Conservation (phyloP, 1,140 invertebrate species). For the Zaprionus ornatus region DNA sequence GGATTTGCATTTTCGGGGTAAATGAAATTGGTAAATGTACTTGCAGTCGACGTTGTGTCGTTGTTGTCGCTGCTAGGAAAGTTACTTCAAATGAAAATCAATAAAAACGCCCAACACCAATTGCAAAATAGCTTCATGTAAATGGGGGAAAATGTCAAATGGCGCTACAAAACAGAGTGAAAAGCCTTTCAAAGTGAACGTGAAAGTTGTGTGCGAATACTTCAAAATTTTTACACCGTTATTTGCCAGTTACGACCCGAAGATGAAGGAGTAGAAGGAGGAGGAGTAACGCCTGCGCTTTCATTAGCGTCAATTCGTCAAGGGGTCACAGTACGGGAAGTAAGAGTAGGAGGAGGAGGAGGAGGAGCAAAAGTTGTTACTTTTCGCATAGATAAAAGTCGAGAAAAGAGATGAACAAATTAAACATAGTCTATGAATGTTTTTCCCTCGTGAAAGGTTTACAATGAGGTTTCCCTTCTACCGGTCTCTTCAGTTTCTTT, state of each 20-base stretch:
- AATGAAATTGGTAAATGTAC: constrained; percentile 19
- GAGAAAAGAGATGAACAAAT: constrained; percentile 7
- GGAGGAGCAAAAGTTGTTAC: constrained; percentile 20
- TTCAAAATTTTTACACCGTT: constrained; percentile 50
- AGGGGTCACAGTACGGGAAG: background rate
- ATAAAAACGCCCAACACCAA: constrained; percentile 44
- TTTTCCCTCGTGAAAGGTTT: background rate
- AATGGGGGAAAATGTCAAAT: constrained; percentile 65
- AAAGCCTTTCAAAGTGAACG: constrained; percentile 52
- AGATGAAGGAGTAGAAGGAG: too few relatives aligned
- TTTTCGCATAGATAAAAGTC: constrained; percentile 12
- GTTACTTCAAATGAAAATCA: constrained; percentile 65
- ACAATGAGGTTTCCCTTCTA: background rate
- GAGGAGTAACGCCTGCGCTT: constrained; percentile 11
- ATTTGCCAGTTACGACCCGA: constrained; percentile 9
- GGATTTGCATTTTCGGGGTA: constrained; percentile 66
- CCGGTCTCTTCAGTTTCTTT: background rate
- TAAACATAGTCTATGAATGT: background rate
- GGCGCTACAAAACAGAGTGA: constrained; percentile 46
- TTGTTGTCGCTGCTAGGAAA: constrained; percentile 45
- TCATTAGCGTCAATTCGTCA: constrained; percentile 17
- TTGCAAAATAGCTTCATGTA: constrained; percentile 1
- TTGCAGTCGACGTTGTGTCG: constrained; percentile 40
- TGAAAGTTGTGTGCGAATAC: constrained; percentile 63
- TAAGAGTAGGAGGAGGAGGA: background rate